These are phyloP conservation scores for Anagrus nilaparvatae DNA, from an alignment of 1,140 invertebrate species.

Conservation along the genomic window DNA sequence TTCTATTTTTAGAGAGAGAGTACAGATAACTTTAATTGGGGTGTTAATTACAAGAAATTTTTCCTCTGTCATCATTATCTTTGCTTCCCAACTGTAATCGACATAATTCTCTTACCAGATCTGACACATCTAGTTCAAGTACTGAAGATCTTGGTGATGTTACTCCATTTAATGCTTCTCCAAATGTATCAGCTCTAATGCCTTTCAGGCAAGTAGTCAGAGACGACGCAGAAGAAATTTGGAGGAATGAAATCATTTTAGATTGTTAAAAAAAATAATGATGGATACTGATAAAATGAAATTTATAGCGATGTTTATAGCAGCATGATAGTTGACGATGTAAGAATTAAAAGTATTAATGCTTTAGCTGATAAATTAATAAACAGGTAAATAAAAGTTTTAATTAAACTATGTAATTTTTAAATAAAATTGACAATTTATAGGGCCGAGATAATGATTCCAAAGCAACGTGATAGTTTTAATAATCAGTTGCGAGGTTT, in stretches of 20 bases:
- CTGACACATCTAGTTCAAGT: slow-evolving; percentile 68
- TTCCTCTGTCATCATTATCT: slow-evolving; percentile 51
- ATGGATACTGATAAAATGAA: too few relatives aligned
- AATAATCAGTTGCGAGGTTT: slow-evolving; percentile 82
- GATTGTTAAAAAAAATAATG: too few relatives aligned
- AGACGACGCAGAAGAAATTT: slow-evolving; percentile 70
- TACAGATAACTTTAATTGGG: slow-evolving; percentile 96
- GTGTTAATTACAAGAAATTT: slow-evolving; percentile 58
- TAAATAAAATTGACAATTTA: slow-evolving; percentile 17
- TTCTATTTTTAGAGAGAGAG: slow-evolving; percentile 71
- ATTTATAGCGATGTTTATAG: slow-evolving; percentile 86
- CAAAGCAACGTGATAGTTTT: slow-evolving; percentile 64
- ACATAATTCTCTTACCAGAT: slow-evolving; percentile 56
- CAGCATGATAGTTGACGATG: slow-evolving; percentile 91
- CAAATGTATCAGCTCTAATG: slow-evolving; percentile 59
- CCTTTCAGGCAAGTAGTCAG: slow-evolving; percentile 53
- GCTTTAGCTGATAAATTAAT: slow-evolving; percentile 78
- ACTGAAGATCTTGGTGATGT: slow-evolving; percentile 79
- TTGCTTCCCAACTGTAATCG: slow-evolving; percentile 44
- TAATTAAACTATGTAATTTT: background rate
- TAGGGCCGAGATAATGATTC: slow-evolving; percentile 59
- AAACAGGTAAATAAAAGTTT: slow-evolving; percentile 62
- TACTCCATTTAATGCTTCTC: slow-evolving; percentile 78
- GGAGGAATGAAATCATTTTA: slow-evolving; percentile 66
- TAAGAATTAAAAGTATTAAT: slow-evolving; percentile 77